These are phyloP conservation scores for Oikopleura dioica DNA, from an alignment of 23 tunicate genomes.

Conservation along the genomic window DNA sequence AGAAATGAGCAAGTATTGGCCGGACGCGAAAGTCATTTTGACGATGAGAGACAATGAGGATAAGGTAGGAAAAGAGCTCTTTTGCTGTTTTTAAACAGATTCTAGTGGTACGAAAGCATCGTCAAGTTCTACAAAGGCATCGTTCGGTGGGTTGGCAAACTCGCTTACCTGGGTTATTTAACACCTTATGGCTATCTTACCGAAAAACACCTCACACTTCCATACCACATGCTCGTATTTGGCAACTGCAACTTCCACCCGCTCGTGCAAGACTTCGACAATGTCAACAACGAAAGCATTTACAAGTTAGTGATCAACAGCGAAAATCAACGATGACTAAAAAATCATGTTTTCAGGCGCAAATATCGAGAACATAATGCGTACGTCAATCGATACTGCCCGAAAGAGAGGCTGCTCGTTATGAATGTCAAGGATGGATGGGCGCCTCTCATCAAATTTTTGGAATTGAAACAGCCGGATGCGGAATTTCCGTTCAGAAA, in stretches of 20 bases:
- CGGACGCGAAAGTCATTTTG: neutral
- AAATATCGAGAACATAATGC: conserved; percentile 11
- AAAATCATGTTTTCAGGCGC: neutral
- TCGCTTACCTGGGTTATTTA: neutral
- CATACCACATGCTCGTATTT: neutral
- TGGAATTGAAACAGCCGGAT: neutral
- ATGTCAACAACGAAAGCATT: neutral
- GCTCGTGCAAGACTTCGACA: neutral
- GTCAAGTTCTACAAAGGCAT: neutral
- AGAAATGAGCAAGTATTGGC: neutral
- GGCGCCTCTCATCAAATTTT: neutral
- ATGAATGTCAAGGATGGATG: conserved; percentile 12
- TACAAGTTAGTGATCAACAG: neutral
- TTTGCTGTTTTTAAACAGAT: neutral
- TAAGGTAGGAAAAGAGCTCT: neutral
- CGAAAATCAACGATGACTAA: neutral
- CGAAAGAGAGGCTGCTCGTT: neutral
- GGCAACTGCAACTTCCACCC: neutral
- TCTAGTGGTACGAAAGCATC: neutral
- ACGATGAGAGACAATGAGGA: conserved; percentile 6
- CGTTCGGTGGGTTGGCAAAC: neutral
- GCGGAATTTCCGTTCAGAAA: neutral
- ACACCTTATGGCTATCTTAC: neutral
- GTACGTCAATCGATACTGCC: neutral
- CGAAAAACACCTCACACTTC: neutral